These are phyloP conservation scores for Ypsolopha sequella DNA, from an alignment of 2,888 invertebrate genomes.

Conservation along the genomic window DNA sequence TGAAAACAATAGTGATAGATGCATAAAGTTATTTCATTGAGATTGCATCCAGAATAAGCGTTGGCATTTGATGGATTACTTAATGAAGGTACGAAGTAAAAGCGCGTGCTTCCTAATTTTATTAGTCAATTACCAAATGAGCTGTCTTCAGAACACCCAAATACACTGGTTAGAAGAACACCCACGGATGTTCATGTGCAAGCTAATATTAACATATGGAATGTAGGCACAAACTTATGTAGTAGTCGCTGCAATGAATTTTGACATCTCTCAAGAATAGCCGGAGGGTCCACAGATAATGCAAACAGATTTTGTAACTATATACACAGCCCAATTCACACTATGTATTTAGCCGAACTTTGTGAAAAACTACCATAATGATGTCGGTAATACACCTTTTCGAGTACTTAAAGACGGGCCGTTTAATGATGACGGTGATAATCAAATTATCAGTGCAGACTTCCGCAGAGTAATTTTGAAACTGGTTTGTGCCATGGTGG, in stretches of 20 bases:
- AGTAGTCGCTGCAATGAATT: background rate
- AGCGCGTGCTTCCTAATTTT: slow-evolving; percentile 19
- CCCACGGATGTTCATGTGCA: slow-evolving; percentile 56
- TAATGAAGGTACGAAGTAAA: background rate
- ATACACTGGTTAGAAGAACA: slow-evolving; percentile 53
- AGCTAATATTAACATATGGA: slow-evolving; percentile 41
- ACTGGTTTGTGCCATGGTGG: slow-evolving; percentile 27
- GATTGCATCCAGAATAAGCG: background rate
- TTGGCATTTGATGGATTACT: background rate
- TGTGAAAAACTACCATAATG: slow-evolving; percentile 63
- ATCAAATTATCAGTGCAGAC: slow-evolving; percentile 58
- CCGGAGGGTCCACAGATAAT: background rate
- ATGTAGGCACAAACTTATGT: background rate
- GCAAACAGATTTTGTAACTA: background rate
- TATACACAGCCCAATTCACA: slow-evolving; percentile 50
- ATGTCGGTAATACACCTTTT: slow-evolving; percentile 63
- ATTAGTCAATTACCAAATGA: slow-evolving; percentile 40
- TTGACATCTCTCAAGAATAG: background rate
- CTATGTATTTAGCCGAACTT: slow-evolving; percentile 62
- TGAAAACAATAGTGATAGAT: no score
- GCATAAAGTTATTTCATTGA: background rate
- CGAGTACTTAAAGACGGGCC: slow-evolving; percentile 50
- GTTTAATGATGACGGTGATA: slow-evolving; percentile 39
- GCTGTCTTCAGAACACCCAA: slow-evolving; percentile 43
- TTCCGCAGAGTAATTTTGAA: slow-evolving; percentile 55